Evolutionary conservation across 2,797 vertebrate genomes (phyloP).

Genomic region (Gadopsis bispinosus): DNA sequence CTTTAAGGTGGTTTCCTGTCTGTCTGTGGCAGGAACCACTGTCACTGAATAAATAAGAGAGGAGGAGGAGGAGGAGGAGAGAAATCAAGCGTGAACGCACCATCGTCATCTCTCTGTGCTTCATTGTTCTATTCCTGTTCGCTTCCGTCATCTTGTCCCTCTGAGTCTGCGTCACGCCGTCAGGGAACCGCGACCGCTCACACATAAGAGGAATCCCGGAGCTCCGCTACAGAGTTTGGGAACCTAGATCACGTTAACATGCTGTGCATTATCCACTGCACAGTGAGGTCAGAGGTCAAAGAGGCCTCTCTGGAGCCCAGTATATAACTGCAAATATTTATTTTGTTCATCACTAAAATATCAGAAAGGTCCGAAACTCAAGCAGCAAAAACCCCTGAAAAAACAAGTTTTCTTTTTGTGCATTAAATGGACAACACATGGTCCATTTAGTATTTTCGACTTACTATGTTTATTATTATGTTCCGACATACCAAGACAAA

Average conservation of each 20-base stretch:
- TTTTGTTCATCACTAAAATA: too few species aligned
- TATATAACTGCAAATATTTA: too few species aligned
- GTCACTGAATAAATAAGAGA: conserved; percentile 41
- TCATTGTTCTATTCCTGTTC: conserved; percentile 36
- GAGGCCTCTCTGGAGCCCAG: background rate
- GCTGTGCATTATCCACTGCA: background rate
- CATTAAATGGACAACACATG: too few species aligned
- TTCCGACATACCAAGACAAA: too few species aligned
- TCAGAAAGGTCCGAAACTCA: background rate
- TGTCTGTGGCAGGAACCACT: background rate
- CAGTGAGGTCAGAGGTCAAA: background rate
- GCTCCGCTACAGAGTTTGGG: background rate
- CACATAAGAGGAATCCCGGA: background rate
- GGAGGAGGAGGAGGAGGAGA: conserved; percentile 2
- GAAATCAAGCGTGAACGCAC: conserved; percentile 25
- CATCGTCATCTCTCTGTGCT: conserved; percentile 15
- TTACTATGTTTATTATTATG: too few species aligned
- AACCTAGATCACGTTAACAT: background rate
- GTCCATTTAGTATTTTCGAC: too few species aligned
- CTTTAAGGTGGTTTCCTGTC: background rate
- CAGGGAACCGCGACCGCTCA: background rate
- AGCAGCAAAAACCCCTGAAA: background rate
- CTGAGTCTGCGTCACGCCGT: conserved; percentile 30
- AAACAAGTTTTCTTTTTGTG: background rate
- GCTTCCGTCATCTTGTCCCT: conserved; percentile 35